phyloP scores from a whole-genome alignment of 1,140 invertebrate species.

The Microvelia longipes region DNA sequence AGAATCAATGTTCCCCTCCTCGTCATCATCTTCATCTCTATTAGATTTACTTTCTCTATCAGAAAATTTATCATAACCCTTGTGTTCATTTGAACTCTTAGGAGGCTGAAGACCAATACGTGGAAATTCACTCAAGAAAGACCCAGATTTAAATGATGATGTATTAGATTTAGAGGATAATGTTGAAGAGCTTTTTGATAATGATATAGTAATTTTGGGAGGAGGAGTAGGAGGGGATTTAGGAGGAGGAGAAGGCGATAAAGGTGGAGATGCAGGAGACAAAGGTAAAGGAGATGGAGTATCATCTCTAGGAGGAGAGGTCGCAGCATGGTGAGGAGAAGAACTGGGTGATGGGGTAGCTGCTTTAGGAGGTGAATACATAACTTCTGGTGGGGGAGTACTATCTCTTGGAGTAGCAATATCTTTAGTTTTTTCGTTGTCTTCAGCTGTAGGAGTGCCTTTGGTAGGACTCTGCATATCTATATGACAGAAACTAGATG shows the following conservation, averaged over 20 bases:
- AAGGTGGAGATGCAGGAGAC: no score
- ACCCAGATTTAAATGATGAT: no score
- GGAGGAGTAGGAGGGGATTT: neutral
- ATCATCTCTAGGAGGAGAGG: neutral
- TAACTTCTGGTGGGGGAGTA: neutral
- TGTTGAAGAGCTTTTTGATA: no score
- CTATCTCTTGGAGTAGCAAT: neutral
- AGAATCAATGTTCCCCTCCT: neutral
- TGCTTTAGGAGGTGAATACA: neutral
- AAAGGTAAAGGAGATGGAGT: neutral
- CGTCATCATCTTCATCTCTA: no score
- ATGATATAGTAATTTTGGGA: neutral
- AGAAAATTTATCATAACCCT: neutral
- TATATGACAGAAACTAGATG: slow-evolving; percentile 18
- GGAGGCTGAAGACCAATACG: neutral
- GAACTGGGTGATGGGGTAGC: neutral
- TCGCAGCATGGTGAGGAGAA: neutral
- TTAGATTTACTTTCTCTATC: neutral
- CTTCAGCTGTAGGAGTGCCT: slow-evolving; percentile 1
- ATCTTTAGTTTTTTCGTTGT: neutral
- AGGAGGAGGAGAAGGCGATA: neutral
- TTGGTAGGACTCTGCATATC: slow-evolving; percentile 11
- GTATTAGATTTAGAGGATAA: no score
- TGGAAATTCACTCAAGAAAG: neutral
- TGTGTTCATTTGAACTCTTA: neutral